Base-by-base conservation (phyloP, 2,113 vertebrate genomes). In the Telmatochromis sp. region DNA sequence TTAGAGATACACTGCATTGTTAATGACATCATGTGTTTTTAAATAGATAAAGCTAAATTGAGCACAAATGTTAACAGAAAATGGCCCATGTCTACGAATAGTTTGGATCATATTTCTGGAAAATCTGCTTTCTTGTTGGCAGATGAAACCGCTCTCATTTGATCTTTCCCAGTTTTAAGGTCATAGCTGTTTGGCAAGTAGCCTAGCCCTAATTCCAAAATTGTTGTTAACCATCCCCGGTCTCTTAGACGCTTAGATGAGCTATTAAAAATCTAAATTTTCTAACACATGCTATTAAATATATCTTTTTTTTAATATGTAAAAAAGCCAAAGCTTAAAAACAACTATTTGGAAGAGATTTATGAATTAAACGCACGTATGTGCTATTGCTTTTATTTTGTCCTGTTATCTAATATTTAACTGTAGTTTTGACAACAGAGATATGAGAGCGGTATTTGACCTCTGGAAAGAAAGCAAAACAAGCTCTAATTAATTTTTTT, bases 1-100 rank as follows among this genome's bases (percentile, higher is more conserved):
- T 93, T 95, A 90, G 94, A 94, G 90, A 93, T 93, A 91, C 91
- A 93, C 91, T 95, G 95, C 93, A 79, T 85, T 90, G 86, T 88
- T 89, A 79, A 92, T 86, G 23, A 92, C 83, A 88, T 85, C 88
- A 88, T 85, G 78, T 75, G 33, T 83, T 85, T 79, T 86, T 65
- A 58, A 88, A 80, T 35, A 83, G 53, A 86, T 89, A 19, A 42
- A 78, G 12, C 4, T 58, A 88, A 90, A 86, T 33, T 13, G 89
- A 94, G 94, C 94, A 95, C 93, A 95, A 89, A 87, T 88, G n/a
- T 85, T 65, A 85, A 82, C 40, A 73, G 2, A 86, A 86, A 80
- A 80, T 12, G 55, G 7, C 79, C 21, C 11, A 1, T 21, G 33
- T 5, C 63, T 37, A 5, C 3, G 1, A 21, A 21, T 68, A 40